Conservation (phyloP, 2,797 vertebrate species). For the Smutsia temminckii region DNA sequence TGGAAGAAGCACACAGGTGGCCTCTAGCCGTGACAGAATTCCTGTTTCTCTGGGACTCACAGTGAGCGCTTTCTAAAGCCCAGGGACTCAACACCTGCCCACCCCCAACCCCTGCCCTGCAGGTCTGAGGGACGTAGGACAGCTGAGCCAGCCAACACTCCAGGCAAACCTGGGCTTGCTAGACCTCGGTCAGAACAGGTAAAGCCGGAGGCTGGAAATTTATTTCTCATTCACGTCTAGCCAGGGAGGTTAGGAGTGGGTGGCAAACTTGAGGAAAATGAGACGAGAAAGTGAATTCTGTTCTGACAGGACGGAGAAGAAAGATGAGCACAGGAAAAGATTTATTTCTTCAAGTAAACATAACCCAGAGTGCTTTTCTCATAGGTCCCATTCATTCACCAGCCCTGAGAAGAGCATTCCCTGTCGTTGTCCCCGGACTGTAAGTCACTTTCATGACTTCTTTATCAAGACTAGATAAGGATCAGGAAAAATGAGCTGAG, state of each 20-base stretch:
- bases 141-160: fast-evolving
- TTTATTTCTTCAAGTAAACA: slow-evolving; percentile 34
- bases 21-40: no score
- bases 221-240: background rate
- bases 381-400: background rate
- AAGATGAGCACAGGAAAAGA: slow-evolving; percentile 1
- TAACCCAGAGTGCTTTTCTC: slow-evolving; percentile 33
- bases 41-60: background rate
- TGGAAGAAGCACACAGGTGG: background rate
- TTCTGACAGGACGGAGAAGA: background rate
- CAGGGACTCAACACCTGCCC: fast-evolving
- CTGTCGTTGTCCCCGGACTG: background rate
- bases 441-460: slow-evolving; percentile 1
- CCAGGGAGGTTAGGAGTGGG: background rate
- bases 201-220: fast-evolving
- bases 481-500: slow-evolving; percentile 40
- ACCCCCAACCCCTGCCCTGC: no score
- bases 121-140: background rate
- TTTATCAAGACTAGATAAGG: slow-evolving; percentile 42
- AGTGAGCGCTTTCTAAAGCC: background rate
- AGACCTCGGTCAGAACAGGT: background rate
- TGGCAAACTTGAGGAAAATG: background rate
- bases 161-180: background rate
- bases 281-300: background rate
- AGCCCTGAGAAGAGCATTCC: background rate